Evolutionary conservation across 2,113 vertebrate genomes (phyloP).

Genomic region (Hepsetus odoe): DNA sequence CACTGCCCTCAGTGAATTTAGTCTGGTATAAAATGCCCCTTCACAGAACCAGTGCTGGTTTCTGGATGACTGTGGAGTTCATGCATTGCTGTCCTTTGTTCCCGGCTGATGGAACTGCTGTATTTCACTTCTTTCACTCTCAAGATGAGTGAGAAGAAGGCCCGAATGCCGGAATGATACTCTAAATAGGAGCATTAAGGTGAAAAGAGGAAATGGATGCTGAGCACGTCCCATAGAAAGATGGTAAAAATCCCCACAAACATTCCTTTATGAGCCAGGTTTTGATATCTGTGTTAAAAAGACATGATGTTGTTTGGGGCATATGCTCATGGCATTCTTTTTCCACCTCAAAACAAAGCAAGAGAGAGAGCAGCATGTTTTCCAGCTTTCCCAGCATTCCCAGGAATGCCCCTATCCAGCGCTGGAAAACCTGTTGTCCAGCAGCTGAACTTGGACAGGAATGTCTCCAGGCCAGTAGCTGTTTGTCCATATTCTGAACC

Average conservation of each 20-base stretch:
- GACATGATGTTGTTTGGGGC: too few relatives aligned
- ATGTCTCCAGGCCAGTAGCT: constrained; percentile 55
- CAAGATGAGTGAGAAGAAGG: too few relatives aligned
- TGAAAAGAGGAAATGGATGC: too few relatives aligned
- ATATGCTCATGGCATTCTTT: too few relatives aligned
- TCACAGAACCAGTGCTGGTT: background rate
- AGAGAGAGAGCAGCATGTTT: background rate
- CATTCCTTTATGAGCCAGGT: too few relatives aligned
- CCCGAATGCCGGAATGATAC: too few relatives aligned
- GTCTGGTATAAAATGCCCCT: background rate
- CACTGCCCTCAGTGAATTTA: background rate
- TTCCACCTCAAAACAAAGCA: too few relatives aligned
- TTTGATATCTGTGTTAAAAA: too few relatives aligned
- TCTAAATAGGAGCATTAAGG: too few relatives aligned
- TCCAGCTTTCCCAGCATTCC: constrained; percentile 27
- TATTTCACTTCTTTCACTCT: too few relatives aligned
- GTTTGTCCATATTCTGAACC: constrained; percentile 3
- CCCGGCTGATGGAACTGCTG: background rate
- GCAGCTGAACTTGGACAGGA: constrained; percentile 50
- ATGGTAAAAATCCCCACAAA: too few relatives aligned
- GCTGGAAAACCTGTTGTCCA: background rate
- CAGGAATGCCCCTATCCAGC: constrained; percentile 24
- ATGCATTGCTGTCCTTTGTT: background rate
- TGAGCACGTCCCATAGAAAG: too few relatives aligned
- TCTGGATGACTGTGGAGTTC: background rate